Base-by-base conservation (phyloP, 2,888 invertebrate species). In the Pheosia tremula region DNA sequence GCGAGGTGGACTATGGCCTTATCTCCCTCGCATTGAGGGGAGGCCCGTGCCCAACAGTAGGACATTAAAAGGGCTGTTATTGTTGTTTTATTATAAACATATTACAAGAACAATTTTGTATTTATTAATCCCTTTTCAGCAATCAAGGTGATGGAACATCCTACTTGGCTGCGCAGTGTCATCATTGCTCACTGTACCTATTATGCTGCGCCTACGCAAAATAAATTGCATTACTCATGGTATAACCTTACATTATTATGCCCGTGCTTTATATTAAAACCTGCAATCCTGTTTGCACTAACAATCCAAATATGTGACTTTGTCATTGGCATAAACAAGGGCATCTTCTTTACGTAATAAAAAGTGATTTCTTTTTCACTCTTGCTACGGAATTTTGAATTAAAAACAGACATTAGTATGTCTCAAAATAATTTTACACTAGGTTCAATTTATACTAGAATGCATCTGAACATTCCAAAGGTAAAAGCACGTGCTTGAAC, bases 211-310 rank as follows among this genome's bases (percentile, higher is more conserved):
- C 55, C 56, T 41, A 57, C 59, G 36, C 13, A 41, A 36, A 8
- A 54, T 61, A 61, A 59, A 56, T 7, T 58, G 61, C 10, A 56
- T 59, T 65, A 24, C 60, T 63, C 54, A 41, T 56, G 39, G 3
- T 50, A 56, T 43, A 43, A 58, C 57, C n/a, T 54, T 43, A 54
- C 39, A 59, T 56, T 41, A 55, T 59, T 7, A 38, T 10, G 39
- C 13, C 39, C 39, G 39, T 11, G 11, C 55, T 24, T 50, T 57
- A 24, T 24, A 24, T 24, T 24, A 24, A 24, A 24, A 24, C 24
- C 24, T 24, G 24, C 24, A n/a, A 58, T 53, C 13, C 49, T 45
- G 41, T 52, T 43, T 58, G 7, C 43, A 11, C 53, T 53, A 53
- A 53, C 43, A 43, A 53, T 58, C 58, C 41, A 11, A 58, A 53